phyloP scores from a whole-genome alignment of 2,888 invertebrate genomes.

The Zele albiditarsus region DNA sequence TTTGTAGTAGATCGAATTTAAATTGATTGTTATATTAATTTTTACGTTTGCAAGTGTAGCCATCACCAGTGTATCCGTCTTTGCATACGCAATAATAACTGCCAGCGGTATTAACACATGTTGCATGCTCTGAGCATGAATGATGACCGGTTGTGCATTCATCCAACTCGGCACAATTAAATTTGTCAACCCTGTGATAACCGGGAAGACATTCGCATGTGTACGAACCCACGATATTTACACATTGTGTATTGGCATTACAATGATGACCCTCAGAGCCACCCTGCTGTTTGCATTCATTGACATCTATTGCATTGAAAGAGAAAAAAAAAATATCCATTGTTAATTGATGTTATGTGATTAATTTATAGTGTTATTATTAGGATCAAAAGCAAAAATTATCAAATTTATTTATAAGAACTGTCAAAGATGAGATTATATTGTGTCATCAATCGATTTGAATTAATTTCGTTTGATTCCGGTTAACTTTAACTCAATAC shows the following conservation, averaged over 20 bases:
- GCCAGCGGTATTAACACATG: slow-evolving; percentile 87
- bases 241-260: slow-evolving; percentile 87
- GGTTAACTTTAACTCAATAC: slow-evolving; percentile 68
- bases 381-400: too few relatives aligned
- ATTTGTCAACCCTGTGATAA: slow-evolving; percentile 84
- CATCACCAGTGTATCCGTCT: slow-evolving; percentile 85
- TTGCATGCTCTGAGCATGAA: slow-evolving; percentile 84
- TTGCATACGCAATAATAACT: slow-evolving; percentile 85
- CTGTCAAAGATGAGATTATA: too few relatives aligned
- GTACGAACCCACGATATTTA: slow-evolving; percentile 88
- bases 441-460: too few relatives aligned
- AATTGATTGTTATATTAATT: neutral
- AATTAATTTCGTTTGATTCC: neutral
- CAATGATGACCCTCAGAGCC: slow-evolving; percentile 89
- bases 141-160: slow-evolving; percentile 84
- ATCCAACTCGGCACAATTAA: slow-evolving; percentile 86
- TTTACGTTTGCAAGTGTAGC: slow-evolving; percentile 84
- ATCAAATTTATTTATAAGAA: too few relatives aligned
- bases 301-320: slow-evolving; percentile 77
- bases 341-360: too few relatives aligned
- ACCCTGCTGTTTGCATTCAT: slow-evolving; percentile 88
- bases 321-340: neutral
- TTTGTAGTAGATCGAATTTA: neutral
- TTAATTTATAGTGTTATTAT: too few relatives aligned
- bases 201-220: slow-evolving; percentile 89